Evolutionary conservation across 2,888 invertebrate species (phyloP), one percentile per base, ranked within the genome.

Genomic region (Drosophila crucigera): DNA sequence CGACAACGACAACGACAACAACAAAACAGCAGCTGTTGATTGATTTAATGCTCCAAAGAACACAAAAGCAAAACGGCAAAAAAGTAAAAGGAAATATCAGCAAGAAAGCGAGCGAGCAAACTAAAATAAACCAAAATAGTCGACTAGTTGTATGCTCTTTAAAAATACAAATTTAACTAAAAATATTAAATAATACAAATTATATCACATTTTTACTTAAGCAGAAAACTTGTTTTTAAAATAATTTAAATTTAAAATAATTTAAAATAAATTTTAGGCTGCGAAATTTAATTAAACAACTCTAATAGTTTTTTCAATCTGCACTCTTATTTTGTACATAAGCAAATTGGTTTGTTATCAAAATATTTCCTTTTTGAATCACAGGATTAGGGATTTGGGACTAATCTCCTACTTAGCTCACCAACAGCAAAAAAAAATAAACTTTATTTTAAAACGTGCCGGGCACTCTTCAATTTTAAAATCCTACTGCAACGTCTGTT

Each of bases 1-100:
- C 22, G 7, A 14, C 43, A 22, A 14, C 43, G 22, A 39, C 53
- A 58, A 28, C 68, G n/a, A 30, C 31, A 31, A 39, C 58, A 31
- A 30, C 55, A 54, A 52, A 60, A 28, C 76, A 63, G 60, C 89
- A 85, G 89, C 86, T 85, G 85, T 82, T 89, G 84, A 83, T 82
- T 82, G 86, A 85, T 83, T 84, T 88, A 71, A 83, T 77, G 89
- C 86, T 68, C 70, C 78, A 76, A 56, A 63, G 76, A 69, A 73
- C 84, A 75, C 68, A 67, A 80, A 68, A 64, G 54, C 41, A 66
- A 73, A 71, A 59, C 52, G 49, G 49, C 54, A 56, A 68, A 60
- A 47, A 68, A 65, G 56, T 41, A 72, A 81, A 81, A 65, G 64
- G 62, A 56, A 73, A 64, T 55, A 61, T 39, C 54, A 25, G 43